Conservation (phyloP, 1,140 invertebrate species). For the Tetramorium alpestre region DNA sequence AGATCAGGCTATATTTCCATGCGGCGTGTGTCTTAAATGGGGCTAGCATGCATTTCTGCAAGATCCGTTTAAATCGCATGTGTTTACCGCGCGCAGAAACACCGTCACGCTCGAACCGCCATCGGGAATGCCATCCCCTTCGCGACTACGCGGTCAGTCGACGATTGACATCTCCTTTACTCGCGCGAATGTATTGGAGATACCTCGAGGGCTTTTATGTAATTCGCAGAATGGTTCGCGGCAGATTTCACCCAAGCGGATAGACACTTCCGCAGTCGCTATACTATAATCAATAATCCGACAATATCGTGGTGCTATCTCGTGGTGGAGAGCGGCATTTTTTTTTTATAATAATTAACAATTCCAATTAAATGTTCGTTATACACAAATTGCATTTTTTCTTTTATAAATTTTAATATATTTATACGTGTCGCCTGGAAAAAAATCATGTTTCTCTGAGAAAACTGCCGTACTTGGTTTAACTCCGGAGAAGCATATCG, state of each 20-base stretch:
- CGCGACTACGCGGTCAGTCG: background rate
- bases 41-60: slow-evolving; percentile 75
- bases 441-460: background rate
- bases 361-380: background rate
- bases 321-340: slow-evolving; percentile 56
- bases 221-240: background rate
- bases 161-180: background rate
- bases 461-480: too few species aligned
- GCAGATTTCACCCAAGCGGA: background rate
- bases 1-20: slow-evolving; percentile 47
- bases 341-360: background rate
- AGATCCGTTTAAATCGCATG: slow-evolving; percentile 66
- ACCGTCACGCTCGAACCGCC: background rate
- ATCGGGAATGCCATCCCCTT: background rate
- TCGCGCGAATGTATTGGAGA: background rate
- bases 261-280: slow-evolving; percentile 2
- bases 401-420: background rate
- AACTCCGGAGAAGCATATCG: background rate
- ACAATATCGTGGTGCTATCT: slow-evolving; percentile 69
- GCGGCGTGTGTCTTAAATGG: slow-evolving; percentile 61
- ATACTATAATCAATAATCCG: slow-evolving; percentile 72
- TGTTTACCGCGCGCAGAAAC: slow-evolving; percentile 38
- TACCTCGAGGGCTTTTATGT: slow-evolving; percentile 16
- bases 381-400: background rate
- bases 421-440: too few species aligned